Percentiles rank a stretch among this genome's conserved stretches.
Conservation (phyloP, 1,140 invertebrate genomes). For the Druon quercuslanigerum region DNA sequence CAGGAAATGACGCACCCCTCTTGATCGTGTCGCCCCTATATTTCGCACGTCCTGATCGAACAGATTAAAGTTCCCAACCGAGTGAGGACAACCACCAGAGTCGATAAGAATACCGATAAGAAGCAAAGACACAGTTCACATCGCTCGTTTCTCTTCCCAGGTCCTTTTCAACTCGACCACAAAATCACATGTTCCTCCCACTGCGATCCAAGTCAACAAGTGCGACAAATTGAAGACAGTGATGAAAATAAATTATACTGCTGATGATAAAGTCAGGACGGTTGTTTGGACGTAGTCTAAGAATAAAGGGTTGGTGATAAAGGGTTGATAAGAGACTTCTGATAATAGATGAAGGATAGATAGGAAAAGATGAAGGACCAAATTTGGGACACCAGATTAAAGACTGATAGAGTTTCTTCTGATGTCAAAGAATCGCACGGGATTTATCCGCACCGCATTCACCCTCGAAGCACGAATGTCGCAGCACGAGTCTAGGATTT, state of each 20-base stretch:
- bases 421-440: background rate
- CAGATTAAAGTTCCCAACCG: background rate
- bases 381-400: background rate
- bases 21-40: background rate
- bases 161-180: background rate
- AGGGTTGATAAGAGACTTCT: too few relatives aligned
- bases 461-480: conserved; percentile 14
- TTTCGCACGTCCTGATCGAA: background rate
- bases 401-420: background rate
- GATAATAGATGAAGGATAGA: too few relatives aligned
- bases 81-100: background rate
- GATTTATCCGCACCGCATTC: conserved; percentile 7
- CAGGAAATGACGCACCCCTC: background rate
- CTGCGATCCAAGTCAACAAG: background rate
- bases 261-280: too few relatives aligned
- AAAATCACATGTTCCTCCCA: conserved; percentile 24
- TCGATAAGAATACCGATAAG: conserved; percentile 12
- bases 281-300: too few relatives aligned
- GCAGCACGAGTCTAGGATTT: conserved; percentile 1
- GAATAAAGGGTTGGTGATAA: too few relatives aligned
- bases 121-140: conserved; percentile 13
- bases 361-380: too few relatives aligned
- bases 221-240: background rate
- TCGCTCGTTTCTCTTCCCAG: background rate
- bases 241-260: background rate